Percentiles rank a stretch among this genome's conserved stretches.
Evolutionary conservation across 2,113 vertebrate genomes (phyloP).

Genomic region (Rousettus leschenaultii): DNA sequence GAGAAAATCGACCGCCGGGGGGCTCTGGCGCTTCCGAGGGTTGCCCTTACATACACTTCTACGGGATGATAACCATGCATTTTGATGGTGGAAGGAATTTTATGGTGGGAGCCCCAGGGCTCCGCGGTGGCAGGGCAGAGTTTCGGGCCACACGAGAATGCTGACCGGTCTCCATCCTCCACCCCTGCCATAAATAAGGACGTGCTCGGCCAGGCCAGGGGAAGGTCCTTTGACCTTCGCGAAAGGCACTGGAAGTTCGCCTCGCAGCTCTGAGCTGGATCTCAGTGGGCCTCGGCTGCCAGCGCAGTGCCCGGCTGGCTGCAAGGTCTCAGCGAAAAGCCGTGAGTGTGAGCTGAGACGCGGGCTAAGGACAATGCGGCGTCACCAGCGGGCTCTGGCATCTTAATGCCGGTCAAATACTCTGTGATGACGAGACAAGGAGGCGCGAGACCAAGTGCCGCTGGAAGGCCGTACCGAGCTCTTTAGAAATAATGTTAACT

Average conservation of each 20-base stretch:
- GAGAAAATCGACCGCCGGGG: neutral
- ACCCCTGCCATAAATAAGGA: neutral
- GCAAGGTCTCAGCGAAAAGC: neutral
- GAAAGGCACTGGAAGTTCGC: neutral
- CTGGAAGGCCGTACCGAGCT: too few species aligned
- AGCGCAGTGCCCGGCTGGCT: accelerated
- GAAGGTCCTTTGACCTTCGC: neutral
- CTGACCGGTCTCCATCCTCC: neutral
- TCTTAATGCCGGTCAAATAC: neutral
- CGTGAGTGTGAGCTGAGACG: accelerated
- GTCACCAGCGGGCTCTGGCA: neutral
- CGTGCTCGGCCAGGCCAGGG: accelerated
- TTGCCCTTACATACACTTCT: neutral
- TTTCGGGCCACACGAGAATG: neutral
- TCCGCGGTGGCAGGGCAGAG: neutral
- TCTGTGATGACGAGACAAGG: neutral
- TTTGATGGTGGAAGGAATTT: neutral
- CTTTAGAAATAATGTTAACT: neutral
- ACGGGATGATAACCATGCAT: neutral
- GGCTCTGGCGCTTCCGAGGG: neutral
- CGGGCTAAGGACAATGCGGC: accelerated
- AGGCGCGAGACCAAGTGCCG: accelerated
- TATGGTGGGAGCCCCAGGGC: neutral
- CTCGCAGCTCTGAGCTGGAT: neutral
- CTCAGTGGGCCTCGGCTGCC: neutral